Evolutionary conservation across 2,888 invertebrate species (phyloP), one percentile per base, ranked within the genome.

Genomic region (Thysanoteuthis rhombus): DNA sequence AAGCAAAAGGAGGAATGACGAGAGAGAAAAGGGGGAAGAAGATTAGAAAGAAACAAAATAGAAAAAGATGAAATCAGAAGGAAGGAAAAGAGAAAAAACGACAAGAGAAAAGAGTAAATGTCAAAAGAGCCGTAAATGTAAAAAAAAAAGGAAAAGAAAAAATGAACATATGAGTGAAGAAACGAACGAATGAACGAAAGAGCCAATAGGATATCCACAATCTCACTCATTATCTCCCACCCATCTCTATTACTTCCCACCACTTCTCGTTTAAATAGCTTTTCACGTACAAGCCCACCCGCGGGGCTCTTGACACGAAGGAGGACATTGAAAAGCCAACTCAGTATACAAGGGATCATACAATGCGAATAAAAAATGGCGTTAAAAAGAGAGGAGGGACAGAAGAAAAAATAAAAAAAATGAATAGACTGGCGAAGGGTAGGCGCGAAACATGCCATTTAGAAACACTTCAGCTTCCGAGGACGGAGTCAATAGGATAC

Each of bases 201-300:
- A 36, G n/a, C 75, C 75, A 75, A 75, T 75, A 75, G n/a, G 4
- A 12, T 75, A 36, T 75, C 12, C n/a, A 75, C 75, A 36, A 75
- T 75, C 16, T 75, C 75, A 75, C 16, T 75, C 22, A 52, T 52
- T 75, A 75, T 25, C 12, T 16, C 75, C 75, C 16, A n/a, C 75
- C 75, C 75, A 75, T n/a, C n/a, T 75, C n/a, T 12, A 75, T n/a
- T n/a, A n/a, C 75, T 75, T n/a, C 19, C 75, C n/a, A 36, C 75
- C 75, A 75, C 75, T 75, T 75, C 75, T 75, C 75, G n/a, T 75
- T 75, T 75, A 75, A 75, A 75, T 75, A 75, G 75, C 75, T 75
- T 75, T 75, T 75, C 75, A 75, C 75, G 75, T 75, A 75, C 75
- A 75, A 75, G 75, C 75, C 75, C 75, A 75, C 75, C 75, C 75